Evolutionary conservation across 2,888 invertebrate genomes (phyloP).

Genomic region (Tubiluchus corallicola): DNA sequence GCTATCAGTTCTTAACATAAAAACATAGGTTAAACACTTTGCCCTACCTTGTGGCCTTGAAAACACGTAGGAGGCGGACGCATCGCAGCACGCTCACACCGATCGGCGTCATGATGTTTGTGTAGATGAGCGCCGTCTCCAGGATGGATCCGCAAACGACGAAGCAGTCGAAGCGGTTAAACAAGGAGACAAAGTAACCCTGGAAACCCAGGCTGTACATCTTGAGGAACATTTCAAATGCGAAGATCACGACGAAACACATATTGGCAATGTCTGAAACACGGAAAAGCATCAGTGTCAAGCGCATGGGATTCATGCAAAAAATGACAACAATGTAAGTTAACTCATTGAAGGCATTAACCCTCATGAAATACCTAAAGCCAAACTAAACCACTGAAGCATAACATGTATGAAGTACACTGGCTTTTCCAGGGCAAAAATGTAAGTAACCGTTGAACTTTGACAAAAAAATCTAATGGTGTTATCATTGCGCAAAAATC

Average conservation of each 20-base stretch:
- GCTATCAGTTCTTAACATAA: too few relatives aligned
- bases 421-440: too few relatives aligned
- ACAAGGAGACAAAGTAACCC: slow-evolving; percentile 96
- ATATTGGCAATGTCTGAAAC: slow-evolving; percentile 80
- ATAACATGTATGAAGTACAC: too few relatives aligned
- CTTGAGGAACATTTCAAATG: slow-evolving; percentile 96
- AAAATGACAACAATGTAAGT: slow-evolving; percentile 12
- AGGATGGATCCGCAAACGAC: slow-evolving; percentile 96
- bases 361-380: too few relatives aligned
- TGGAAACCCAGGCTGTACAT: slow-evolving; percentile 99
- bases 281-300: too few relatives aligned
- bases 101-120: slow-evolving; percentile 83
- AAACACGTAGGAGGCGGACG: slow-evolving; percentile 84
- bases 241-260: slow-evolving; percentile 93
- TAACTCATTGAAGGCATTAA: too few relatives aligned
- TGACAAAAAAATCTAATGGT: too few relatives aligned
- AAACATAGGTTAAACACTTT: too few relatives aligned
- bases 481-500: too few relatives aligned
- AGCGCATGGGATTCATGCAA: too few relatives aligned
- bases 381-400: too few relatives aligned
- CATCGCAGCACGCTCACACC: slow-evolving; percentile 95
- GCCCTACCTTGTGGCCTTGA: slow-evolving; percentile 90
- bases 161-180: slow-evolving; percentile 99
- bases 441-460: too few relatives aligned
- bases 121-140: slow-evolving; percentile 81